A percentile compares a stretch with the other conserved stretches of the same genome.
Conservation (phyloP, 2,797 vertebrate species). For the Periparus ater region DNA sequence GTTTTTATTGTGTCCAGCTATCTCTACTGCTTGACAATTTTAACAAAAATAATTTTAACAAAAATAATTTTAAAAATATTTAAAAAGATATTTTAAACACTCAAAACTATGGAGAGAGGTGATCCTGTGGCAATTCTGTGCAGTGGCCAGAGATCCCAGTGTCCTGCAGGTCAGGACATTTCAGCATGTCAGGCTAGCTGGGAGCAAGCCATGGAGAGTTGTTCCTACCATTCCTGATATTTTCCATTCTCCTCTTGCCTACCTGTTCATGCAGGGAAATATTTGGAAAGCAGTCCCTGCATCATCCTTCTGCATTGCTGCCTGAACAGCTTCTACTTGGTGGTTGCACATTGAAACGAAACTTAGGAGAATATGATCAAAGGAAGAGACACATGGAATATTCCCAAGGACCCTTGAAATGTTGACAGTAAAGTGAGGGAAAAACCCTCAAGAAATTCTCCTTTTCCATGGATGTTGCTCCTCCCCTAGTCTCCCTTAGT, state of each 20-base stretch:
- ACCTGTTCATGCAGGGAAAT: background rate
- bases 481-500: background rate
- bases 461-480: background rate
- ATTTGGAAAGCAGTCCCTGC: background rate
- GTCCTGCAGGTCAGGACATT: background rate
- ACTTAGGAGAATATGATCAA: background rate
- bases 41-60: background rate
- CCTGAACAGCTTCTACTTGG: background rate
- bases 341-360: background rate
- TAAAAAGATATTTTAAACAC: background rate
- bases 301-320: background rate
- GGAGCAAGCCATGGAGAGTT: rapidly evolving
- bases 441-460: background rate
- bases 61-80: background rate
- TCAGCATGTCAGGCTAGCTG: background rate
- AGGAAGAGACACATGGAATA: background rate
- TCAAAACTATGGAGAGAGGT: background rate
- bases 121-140: background rate
- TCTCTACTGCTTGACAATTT: background rate
- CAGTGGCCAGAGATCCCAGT: background rate
- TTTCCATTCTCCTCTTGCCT: background rate
- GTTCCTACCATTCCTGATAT: background rate
- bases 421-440: background rate
- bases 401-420: background rate
- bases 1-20: background rate